Percentiles rank a stretch among this genome's conserved stretches.
These are phyloP conservation scores for Cathartes aura DNA, from an alignment of 2,113 vertebrate species.

Conservation along the genomic window DNA sequence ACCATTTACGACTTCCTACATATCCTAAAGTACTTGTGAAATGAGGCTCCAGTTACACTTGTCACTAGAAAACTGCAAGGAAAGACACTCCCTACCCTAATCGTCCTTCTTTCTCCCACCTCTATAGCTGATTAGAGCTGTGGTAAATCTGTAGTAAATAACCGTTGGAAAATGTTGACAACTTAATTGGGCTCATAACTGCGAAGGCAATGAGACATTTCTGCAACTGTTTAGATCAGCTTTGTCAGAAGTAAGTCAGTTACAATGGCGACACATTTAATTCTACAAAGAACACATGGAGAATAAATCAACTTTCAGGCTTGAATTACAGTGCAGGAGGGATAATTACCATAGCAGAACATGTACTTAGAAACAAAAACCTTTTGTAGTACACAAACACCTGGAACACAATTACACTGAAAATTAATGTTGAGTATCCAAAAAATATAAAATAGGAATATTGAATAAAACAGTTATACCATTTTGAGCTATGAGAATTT, in stretches of 20 bases:
- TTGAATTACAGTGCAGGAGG: constrained; percentile 33
- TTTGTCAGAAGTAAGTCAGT: constrained; percentile 40
- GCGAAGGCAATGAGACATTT: constrained; percentile 30
- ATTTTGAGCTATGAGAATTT: not conserved
- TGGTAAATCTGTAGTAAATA: constrained; percentile 51
- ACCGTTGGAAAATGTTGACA: constrained; percentile 20
- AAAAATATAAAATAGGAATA: not conserved
- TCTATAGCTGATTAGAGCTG: not conserved
- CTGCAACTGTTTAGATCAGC: constrained; percentile 55
- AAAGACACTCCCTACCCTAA: not conserved
- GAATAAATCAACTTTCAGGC: constrained; percentile 47
- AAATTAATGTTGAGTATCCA: not conserved
- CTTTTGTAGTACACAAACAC: constrained; percentile 26
- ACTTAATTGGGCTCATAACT: constrained; percentile 60
- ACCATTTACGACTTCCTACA: not conserved
- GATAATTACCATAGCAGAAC: constrained; percentile 42
- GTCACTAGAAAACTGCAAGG: not conserved
- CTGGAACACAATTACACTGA: not conserved
- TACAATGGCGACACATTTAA: constrained; percentile 32
- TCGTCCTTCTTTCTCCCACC: not conserved
- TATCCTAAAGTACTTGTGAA: not conserved
- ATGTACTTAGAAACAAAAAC: constrained; percentile 30
- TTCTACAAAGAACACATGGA: constrained; percentile 23
- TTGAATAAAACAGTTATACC: not conserved
- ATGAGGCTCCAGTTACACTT: not conserved